Base-by-base conservation (phyloP, 2,797 vertebrate species). In the Acestrorhynchus altus region DNA sequence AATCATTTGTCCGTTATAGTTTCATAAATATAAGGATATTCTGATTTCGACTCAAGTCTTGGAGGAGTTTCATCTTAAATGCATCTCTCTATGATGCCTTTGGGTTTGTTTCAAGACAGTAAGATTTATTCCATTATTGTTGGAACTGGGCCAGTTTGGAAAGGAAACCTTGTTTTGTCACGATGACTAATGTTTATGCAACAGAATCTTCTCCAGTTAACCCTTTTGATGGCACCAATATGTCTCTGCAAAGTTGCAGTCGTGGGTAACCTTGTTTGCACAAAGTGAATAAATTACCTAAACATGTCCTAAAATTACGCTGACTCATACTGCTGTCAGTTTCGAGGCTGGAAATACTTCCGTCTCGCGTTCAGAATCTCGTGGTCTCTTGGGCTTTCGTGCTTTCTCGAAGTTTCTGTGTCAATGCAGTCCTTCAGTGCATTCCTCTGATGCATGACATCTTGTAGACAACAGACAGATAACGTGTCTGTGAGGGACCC, bases 281-380 rank as follows among this genome's bases (percentile, higher is more conserved):
- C 18, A 47, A 13, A 68, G 52, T 51, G 40, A 46, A 80, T 26
- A 69, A 59, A 79, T 70, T 31, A 57, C 51, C n/a, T 52, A 52
- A 67, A 67, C 73, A 59, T 18, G 3, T 57, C 57, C 20, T 22
- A 16, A 63, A 64, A 47, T 22, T 61, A 22, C 63, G 75, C 79
- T 68, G 63, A 81, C 64, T 44, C 65, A 75, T 13, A 0, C 12
- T n/a, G 26, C 40, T 35, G 13, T 51, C 20, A 35, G 16, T 56
- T 54, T 59, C 22, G 24, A 69, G 0, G 74, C 40, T 56, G 40
- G n/a, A 74, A 64, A 78, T 31, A 9, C 64, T 46, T 72, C 85
- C 18, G 26, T 8, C 42, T 39, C 78, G 77, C 1, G 4, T 28
- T 9, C 80, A 83, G 86, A 83, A 42, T 78, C 76, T 82, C 8